These are phyloP conservation scores for Cheilosia variabilis DNA, from an alignment of 2,888 invertebrate species.

Conservation along the genomic window DNA sequence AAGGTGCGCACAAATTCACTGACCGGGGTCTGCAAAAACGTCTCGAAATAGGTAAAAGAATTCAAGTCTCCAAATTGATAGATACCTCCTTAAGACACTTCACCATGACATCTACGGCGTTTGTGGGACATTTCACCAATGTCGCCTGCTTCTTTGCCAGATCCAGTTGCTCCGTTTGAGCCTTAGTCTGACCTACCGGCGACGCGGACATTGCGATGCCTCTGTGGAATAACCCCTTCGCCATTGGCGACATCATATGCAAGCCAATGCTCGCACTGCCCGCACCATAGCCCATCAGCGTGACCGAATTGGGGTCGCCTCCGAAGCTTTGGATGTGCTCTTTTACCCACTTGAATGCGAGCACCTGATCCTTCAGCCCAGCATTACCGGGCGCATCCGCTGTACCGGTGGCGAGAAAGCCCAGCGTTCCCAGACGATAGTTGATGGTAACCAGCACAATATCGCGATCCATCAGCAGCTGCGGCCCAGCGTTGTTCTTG, in stretches of 20 bases:
- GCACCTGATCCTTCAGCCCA: constrained; percentile 89
- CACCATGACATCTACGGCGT: constrained; percentile 84
- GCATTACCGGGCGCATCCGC: constrained; percentile 88
- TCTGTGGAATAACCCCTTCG: constrained; percentile 88
- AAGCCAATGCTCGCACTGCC: constrained; percentile 84
- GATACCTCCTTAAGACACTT: constrained; percentile 85
- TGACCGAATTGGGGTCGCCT: constrained; percentile 87
- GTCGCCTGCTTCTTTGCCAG: constrained; percentile 87
- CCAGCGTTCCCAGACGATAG: constrained; percentile 85
- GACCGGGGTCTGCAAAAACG: constrained; percentile 77
- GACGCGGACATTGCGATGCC: constrained; percentile 89
- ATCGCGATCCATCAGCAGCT: constrained; percentile 87
- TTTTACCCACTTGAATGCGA: constrained; percentile 87
- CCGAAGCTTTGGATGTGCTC: constrained; percentile 87
- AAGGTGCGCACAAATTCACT: constrained; percentile 79
- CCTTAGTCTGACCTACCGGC: constrained; percentile 84
- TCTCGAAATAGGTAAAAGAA: neutral
- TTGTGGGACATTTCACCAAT: constrained; percentile 85
- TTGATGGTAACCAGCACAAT: constrained; percentile 87
- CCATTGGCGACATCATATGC: constrained; percentile 87
- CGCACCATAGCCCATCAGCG: constrained; percentile 86
- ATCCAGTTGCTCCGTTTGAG: constrained; percentile 84
- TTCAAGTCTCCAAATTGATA: neutral
- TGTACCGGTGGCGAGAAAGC: constrained; percentile 87
- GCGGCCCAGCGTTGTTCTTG: constrained; percentile 83